phyloP scores from a whole-genome alignment of 1,140 invertebrate genomes.

The Formica selysi region DNA sequence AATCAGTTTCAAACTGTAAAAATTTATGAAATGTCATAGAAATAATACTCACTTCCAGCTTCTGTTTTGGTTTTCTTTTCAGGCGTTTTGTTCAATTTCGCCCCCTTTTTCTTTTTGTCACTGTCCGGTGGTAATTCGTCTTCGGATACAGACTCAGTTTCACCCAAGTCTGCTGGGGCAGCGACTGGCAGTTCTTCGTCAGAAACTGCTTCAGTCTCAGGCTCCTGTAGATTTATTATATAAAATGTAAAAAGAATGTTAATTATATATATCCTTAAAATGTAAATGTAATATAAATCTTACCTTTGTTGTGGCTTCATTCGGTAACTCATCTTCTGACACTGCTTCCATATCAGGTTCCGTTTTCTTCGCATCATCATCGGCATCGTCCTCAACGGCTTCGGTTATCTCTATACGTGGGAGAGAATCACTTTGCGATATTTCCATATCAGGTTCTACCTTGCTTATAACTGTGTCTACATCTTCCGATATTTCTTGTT shows the following conservation, averaged over 20 bases:
- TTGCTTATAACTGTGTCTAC: conserved; percentile 67
- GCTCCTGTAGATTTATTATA: conserved; percentile 77
- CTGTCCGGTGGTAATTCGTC: conserved; percentile 91
- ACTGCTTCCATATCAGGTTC: conserved; percentile 90
- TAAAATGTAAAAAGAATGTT: conserved; percentile 7
- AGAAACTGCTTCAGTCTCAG: conserved; percentile 90
- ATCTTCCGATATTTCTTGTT: conserved; percentile 69
- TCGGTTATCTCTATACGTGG: conserved; percentile 52
- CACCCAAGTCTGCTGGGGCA: conserved; percentile 91
- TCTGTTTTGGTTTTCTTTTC: conserved; percentile 83
- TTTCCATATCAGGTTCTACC: conserved; percentile 64
- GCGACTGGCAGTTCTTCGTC: conserved; percentile 92
- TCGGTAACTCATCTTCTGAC: conserved; percentile 89
- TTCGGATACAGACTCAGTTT: conserved; percentile 94
- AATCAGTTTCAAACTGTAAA: background rate
- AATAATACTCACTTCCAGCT: conserved; percentile 74
- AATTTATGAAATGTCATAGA: background rate
- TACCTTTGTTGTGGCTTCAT: conserved; percentile 84
- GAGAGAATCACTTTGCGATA: conserved; percentile 19
- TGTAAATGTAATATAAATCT: conserved; percentile 23
- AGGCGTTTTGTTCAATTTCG: conserved; percentile 75
- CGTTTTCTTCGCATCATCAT: conserved; percentile 77
- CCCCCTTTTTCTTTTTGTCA: conserved; percentile 83
- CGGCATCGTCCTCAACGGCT: conserved; percentile 30
- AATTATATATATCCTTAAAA: background rate